Percentiles rank a stretch among this genome's conserved stretches.
Conservation (phyloP, 2,113 vertebrate genomes). For the Carassius carassius region DNA sequence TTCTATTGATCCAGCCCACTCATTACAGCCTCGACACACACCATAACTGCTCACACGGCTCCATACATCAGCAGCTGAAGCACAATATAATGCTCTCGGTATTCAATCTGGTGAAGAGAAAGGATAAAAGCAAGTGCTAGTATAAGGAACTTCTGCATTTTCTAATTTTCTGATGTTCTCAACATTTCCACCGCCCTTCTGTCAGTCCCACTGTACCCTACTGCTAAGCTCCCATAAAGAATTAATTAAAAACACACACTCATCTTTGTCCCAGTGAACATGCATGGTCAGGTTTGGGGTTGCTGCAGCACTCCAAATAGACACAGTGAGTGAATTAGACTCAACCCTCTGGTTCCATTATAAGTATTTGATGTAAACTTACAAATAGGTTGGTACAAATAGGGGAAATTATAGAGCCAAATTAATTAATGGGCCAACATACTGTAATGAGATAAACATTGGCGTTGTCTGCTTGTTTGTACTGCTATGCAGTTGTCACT, state of each 20-base stretch:
- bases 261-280: neutral
- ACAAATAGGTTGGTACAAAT: neutral
- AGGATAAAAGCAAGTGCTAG: neutral
- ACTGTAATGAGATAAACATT: neutral
- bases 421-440: neutral
- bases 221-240: neutral
- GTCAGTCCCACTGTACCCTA: neutral
- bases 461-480: neutral
- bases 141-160: neutral
- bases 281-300: neutral
- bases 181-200: neutral
- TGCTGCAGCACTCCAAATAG: neutral
- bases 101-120: neutral
- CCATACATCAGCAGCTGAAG: slow-evolving; percentile 39
- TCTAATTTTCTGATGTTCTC: neutral
- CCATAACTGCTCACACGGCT: slow-evolving; percentile 13
- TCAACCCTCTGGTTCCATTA: neutral
- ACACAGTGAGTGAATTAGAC: neutral
- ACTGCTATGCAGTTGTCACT: neutral
- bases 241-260: neutral
- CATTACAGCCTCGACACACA: slow-evolving; percentile 38
- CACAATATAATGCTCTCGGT: slow-evolving; percentile 23
- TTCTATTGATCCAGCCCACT: slow-evolving; percentile 41
- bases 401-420: neutral
- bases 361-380: neutral